phyloP scores from a whole-genome alignment of 2,113 vertebrate genomes.

The Mus musculus region DNA sequence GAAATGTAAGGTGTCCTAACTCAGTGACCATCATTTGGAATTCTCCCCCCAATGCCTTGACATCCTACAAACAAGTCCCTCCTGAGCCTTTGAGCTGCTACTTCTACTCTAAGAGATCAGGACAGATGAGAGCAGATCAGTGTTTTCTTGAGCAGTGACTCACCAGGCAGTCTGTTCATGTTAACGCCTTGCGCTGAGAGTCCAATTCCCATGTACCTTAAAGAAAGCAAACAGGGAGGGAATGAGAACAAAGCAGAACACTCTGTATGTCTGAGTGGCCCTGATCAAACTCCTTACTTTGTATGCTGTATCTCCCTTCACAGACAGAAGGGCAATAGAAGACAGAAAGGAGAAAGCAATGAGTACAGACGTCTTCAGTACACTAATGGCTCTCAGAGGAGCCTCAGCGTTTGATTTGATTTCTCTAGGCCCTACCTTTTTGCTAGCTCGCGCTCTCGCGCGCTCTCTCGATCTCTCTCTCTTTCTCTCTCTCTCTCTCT shows the following conservation, averaged over 20 bases:
- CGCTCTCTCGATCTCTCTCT: no score
- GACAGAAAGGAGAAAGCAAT: slow-evolving; percentile 36
- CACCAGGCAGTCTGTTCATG: slow-evolving; percentile 99
- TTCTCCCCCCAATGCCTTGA: slow-evolving; percentile 34
- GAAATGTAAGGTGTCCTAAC: slow-evolving; percentile 5
- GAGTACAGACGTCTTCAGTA: slow-evolving; percentile 26
- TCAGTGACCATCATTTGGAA: slow-evolving; percentile 2
- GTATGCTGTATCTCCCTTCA: slow-evolving; percentile 1
- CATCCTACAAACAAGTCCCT: slow-evolving; percentile 31
- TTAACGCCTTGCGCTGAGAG: slow-evolving; percentile 99
- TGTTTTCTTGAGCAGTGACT: slow-evolving; percentile 85
- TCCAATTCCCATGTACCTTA: slow-evolving; percentile 99
- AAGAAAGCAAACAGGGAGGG: slow-evolving; percentile 70
- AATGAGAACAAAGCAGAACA: background rate
- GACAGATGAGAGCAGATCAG: slow-evolving; percentile 58
- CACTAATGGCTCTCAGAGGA: slow-evolving; percentile 23
- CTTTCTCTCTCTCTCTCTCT: no score
- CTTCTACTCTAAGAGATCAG: slow-evolving; percentile 49
- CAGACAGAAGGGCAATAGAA: slow-evolving; percentile 18
- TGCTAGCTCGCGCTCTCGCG: background rate
- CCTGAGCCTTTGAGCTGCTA: background rate
- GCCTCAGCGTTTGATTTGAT: background rate
- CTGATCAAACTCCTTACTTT: background rate
- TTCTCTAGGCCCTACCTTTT: background rate
- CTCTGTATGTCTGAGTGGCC: background rate